Base-by-base conservation (phyloP, 2,113 vertebrate species). In the Siniperca chuatsi region DNA sequence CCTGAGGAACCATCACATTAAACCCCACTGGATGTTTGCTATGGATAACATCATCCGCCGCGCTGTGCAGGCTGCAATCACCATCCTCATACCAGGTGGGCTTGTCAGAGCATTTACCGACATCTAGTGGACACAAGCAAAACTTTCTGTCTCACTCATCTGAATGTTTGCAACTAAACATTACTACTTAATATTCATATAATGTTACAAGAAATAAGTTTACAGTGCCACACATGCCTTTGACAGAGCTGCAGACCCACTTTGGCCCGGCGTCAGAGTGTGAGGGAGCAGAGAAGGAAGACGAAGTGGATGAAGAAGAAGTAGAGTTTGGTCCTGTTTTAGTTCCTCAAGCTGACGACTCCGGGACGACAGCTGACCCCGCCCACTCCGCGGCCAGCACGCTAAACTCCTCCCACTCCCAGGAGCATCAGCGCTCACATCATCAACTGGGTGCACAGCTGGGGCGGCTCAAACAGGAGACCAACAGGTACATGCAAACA, bases 1-100 rank as follows among this genome's bases (percentile, higher is more conserved):
- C 52, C 92, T 99, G 92, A 96, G 97, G 84, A 97, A 97, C 76
- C 98, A 99, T 78, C 96, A 99, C 92, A 98, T 98, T 83, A 97
- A 97, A 87, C 96, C 97, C 5, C 97, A 99, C 54, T 99, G 97
- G 97, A 98, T 99, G 97, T 99, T 98, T 89, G 97, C 97, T 0
- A 98, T 99, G 98, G 97, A 99, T 86, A 98, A 97, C 92, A 98
- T 99, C 90, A 97, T 99, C 91, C 96, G 96, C 20, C 93, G 96
- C 64, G 97, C 98, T 1, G 98, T 99, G 75, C 97, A 99, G 95
- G 97, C 97, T 10, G 98, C 98, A 0, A 96, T 98, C 85, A 97
- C 96, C 85, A 98, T 97, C 90, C 97, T 99, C 74, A 98, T 97
- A 81, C 97, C 98, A 94, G 98, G 98, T 99, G 70, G 42, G 88